Base-by-base conservation (phyloP, 2,113 vertebrate species). In the Neodon shergylaensis region DNA sequence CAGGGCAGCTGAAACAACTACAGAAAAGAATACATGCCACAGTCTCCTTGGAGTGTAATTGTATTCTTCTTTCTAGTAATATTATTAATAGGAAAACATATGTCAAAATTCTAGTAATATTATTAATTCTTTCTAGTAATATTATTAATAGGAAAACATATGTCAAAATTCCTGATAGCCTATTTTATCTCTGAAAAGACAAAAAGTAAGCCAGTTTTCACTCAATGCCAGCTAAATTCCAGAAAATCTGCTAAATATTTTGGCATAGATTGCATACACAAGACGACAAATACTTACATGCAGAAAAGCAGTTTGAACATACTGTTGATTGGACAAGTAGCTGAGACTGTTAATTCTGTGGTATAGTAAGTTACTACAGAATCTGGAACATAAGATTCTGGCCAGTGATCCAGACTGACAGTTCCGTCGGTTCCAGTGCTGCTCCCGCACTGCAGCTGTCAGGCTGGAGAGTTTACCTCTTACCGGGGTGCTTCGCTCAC, bases 141-240 rank as follows among this genome's bases (percentile, higher is more conserved):
- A 77, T 39, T 63, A 54, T 63, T 95, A 44, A 39, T 39, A 77
- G 65, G 19, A 33, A 78, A 77, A 63, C 63, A 77, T 68, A 81
- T 76, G 42, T 81, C 22, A 16, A 70, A 96, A 92, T 92, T n/a
- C 26, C n/a, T 65, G 28, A 76, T n/a, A 36, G 24, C 49, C 58
- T 74, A 91, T 68, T 73, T 96, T 68, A 88, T 36, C 44, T 49
- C 87, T 42, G 83, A 79, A 7, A 96, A 89, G 85, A 93, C 33
- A 33, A 33, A 66, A 82, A 82, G 61, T 52, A 92, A 96, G 44
- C 33, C 73, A 74, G 52, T 58, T 90, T 88, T 96, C 65, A 84
- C 83, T 86, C 39, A 49, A 8, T 9, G 73, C 14, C 44, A 89
- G 17, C 66, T 86, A 79, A 63, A n/a, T 49, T 83, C 42, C 84